A percentile compares a stretch with the other conserved stretches of the same genome.
Conservation (phyloP, 2,888 invertebrate species). For the Elysia crispata region DNA sequence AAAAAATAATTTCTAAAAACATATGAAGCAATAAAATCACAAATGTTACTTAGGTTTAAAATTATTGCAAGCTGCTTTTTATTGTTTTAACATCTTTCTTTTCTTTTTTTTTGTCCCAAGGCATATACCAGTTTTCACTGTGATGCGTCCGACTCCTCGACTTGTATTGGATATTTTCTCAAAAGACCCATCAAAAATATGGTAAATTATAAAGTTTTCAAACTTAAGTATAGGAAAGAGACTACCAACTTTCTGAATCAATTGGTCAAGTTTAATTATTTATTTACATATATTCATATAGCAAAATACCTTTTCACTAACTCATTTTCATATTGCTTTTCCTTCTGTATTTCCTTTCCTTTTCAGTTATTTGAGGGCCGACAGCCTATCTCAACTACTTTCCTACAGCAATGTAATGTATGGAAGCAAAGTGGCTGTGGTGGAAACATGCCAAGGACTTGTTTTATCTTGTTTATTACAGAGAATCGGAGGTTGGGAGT, state of each 20-base stretch:
- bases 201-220: slow-evolving; percentile 63
- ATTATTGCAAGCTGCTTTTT: too few species aligned
- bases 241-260: not conserved
- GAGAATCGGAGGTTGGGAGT: slow-evolving; percentile 81
- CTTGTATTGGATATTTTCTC: slow-evolving; percentile 90
- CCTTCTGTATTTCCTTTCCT: slow-evolving; percentile 16
- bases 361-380: slow-evolving; percentile 85
- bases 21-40: too few species aligned
- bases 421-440: slow-evolving; percentile 82
- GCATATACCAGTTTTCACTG: slow-evolving; percentile 70
- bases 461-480: slow-evolving; percentile 89
- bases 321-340: too few species aligned
- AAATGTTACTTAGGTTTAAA: too few species aligned
- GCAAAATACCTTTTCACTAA: too few species aligned
- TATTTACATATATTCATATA: too few species aligned
- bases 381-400: slow-evolving; percentile 92
- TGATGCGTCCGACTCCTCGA: slow-evolving; percentile 88
- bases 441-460: slow-evolving; percentile 92
- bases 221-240: not conserved
- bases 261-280: not conserved
- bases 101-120: slow-evolving; percentile 52
- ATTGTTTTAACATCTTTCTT: too few species aligned
- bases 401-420: slow-evolving; percentile 88
- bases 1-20: not conserved
- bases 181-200: slow-evolving; percentile 83